Conservation (phyloP, 2,888 invertebrate genomes). For the Caenorhabditis sinica region DNA sequence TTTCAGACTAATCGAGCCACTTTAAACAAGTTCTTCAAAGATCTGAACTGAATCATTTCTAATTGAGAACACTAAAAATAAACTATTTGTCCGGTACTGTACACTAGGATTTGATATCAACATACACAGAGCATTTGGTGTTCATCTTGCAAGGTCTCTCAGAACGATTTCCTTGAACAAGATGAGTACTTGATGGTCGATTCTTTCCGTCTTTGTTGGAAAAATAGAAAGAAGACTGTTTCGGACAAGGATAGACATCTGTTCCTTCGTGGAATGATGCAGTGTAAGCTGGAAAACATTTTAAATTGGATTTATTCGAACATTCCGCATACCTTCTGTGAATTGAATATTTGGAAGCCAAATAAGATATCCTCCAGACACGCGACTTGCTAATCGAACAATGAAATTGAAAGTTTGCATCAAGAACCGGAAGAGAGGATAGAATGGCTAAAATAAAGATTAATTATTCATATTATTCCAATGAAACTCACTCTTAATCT, state of each 20-base stretch:
- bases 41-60: too few species aligned
- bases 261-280: conserved; percentile 76
- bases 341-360: conserved; percentile 65
- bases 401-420: conserved; percentile 56
- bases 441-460: conserved; percentile 46
- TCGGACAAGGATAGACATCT: conserved; percentile 79
- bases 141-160: conserved; percentile 79
- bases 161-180: conserved; percentile 76
- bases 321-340: conserved; percentile 27
- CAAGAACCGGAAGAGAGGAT: conserved; percentile 52
- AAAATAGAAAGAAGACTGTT: conserved; percentile 78
- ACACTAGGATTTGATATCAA: too few species aligned
- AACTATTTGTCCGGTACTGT: too few species aligned
- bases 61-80: too few species aligned
- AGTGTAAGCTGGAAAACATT: conserved; percentile 73
- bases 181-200: conserved; percentile 52
- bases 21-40: too few species aligned
- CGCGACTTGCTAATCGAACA: conserved; percentile 44
- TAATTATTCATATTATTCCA: too few species aligned
- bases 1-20: too few species aligned
- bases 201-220: conserved; percentile 75
- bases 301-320: not conserved
- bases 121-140: conserved; percentile 81
- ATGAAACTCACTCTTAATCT: conserved; percentile 55
- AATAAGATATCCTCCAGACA: conserved; percentile 34